Conservation (phyloP, 2,113 vertebrate species). For the Callopanchax toddi region DNA sequence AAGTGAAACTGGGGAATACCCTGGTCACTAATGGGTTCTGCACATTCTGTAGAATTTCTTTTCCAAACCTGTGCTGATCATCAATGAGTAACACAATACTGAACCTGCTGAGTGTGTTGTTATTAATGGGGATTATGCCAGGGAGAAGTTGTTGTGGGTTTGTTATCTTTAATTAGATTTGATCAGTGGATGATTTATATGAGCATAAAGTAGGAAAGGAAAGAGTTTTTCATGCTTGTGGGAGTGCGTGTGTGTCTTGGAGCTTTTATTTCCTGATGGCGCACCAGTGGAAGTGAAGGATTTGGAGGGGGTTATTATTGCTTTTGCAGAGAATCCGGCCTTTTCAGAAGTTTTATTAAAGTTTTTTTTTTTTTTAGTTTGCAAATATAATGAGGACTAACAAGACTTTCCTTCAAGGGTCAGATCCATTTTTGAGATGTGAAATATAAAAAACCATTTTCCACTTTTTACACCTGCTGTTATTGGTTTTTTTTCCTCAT, state of each 20-base stretch:
- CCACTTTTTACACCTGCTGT: constrained; percentile 37
- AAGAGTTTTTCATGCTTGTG: constrained; percentile 14
- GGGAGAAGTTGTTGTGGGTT: constrained; percentile 7
- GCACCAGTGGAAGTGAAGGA: constrained; percentile 25
- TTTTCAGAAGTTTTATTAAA: constrained; percentile 14
- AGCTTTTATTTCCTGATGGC: constrained; percentile 47
- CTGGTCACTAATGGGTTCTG: constrained; percentile 3
- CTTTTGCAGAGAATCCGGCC: constrained; percentile 23
- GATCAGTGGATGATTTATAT: constrained; percentile 14
- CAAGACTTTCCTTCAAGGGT: constrained; percentile 1
- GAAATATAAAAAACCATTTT: not conserved
- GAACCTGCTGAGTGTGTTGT: too few species aligned
- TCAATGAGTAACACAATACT: constrained; percentile 10
- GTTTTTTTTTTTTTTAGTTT: constrained; percentile 5
- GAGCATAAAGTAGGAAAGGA: constrained; percentile 6
- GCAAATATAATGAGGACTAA: not conserved
- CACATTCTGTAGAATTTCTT: constrained; percentile 11
- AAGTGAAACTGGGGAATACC: constrained; percentile 20
- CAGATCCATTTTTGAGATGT: not conserved
- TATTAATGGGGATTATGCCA: too few species aligned
- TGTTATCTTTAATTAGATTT: constrained; percentile 21
- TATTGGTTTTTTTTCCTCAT: constrained; percentile 21
- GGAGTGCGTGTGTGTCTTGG: constrained; percentile 30
- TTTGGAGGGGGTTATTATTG: constrained; percentile 25
- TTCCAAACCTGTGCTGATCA: constrained; percentile 39